phyloP scores from a whole-genome alignment of 2,113 vertebrate species.

The Gracilinanus agilis region DNA sequence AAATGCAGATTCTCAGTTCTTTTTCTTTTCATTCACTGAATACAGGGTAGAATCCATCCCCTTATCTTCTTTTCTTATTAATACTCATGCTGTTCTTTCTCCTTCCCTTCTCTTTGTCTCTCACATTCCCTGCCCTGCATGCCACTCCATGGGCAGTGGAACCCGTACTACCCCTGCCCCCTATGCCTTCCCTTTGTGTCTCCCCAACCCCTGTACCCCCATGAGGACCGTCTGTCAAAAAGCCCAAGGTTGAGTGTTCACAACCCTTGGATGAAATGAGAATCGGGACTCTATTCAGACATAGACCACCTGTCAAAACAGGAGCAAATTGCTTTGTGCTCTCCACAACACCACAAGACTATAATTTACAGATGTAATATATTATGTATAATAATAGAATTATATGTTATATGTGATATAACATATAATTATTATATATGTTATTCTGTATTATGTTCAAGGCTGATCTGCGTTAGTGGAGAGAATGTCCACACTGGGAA shows the following conservation, averaged over 20 bases:
- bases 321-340: not conserved
- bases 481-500: not conserved
- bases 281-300: not conserved
- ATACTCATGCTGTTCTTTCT: not conserved
- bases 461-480: not conserved
- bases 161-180: not conserved
- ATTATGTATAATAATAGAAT: no score
- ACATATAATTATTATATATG: no score
- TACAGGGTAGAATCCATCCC: constrained; percentile 3
- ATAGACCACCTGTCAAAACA: not conserved
- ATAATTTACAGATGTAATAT: not conserved
- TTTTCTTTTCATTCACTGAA: constrained; percentile 17
- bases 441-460: no score
- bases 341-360: not conserved
- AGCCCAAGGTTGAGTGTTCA: not conserved
- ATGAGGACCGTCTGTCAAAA: not conserved
- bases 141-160: not conserved
- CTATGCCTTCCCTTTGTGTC: not conserved
- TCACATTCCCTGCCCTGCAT: not conserved
- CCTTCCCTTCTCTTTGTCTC: not conserved
- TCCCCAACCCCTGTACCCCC: not conserved
- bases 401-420: no score
- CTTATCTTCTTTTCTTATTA: not conserved
- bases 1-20: not conserved
- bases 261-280: not conserved